A percentile compares a stretch with the other conserved stretches of the same genome.
Conservation (phyloP, 2,797 vertebrate species). For the Anolis apletophallus region DNA sequence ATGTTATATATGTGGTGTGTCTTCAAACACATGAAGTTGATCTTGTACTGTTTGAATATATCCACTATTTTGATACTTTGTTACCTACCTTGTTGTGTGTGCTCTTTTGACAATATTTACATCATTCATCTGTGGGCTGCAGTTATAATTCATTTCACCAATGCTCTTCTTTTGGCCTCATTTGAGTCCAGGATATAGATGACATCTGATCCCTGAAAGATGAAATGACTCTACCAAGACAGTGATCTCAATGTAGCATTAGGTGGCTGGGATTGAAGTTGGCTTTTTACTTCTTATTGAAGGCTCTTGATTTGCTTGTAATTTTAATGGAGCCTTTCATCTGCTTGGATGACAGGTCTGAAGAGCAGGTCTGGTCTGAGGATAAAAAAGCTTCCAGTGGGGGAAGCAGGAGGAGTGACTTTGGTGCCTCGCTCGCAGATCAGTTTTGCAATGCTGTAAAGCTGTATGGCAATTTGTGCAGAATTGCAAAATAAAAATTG, state of each 20-base stretch:
- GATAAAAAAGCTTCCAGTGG: background rate
- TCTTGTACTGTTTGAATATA: no score
- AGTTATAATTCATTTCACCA: conserved; percentile 21
- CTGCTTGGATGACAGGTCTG: conserved; percentile 38
- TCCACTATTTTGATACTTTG: no score
- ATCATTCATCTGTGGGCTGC: conserved; percentile 42
- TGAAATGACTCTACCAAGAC: conserved; percentile 42
- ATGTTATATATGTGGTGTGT: no score
- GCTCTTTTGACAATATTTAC: no score
- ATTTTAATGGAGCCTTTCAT: conserved; percentile 44
- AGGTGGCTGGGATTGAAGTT: conserved; percentile 62
- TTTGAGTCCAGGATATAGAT: conserved; percentile 68
- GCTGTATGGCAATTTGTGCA: background rate
- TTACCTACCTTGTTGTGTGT: no score
- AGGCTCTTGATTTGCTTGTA: conserved; percentile 53
- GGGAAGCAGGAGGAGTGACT: background rate
- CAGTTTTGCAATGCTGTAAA: background rate
- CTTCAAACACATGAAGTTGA: no score
- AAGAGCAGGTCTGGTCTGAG: conserved; percentile 4
- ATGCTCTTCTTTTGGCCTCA: conserved; percentile 24
- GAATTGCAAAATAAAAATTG: background rate
- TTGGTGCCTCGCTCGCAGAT: background rate
- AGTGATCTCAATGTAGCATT: conserved; percentile 43
- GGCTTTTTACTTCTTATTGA: conserved; percentile 45
- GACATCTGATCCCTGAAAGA: conserved; percentile 22